These are phyloP conservation scores for Carposina sasakii DNA, from an alignment of 1,140 invertebrate species.

Conservation along the genomic window DNA sequence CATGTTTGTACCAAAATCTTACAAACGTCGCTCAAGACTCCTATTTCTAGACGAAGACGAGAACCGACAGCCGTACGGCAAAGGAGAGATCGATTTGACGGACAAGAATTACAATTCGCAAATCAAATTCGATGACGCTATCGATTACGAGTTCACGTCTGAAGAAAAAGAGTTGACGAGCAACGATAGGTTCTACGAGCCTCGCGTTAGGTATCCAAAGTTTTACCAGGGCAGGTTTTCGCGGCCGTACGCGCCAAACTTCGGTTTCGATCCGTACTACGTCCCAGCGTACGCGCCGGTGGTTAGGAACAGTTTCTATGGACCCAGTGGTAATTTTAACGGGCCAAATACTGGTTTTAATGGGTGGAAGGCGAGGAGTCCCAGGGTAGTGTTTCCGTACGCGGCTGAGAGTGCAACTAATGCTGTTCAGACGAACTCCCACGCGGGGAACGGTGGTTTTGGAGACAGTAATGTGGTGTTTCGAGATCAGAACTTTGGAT, in stretches of 20 bases:
- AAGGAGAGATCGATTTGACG: constrained; percentile 58
- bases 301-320: constrained; percentile 43
- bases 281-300: constrained; percentile 39
- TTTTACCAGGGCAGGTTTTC: constrained; percentile 55
- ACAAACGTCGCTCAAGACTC: constrained; percentile 37
- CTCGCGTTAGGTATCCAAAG: constrained; percentile 37
- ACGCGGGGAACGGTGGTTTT: constrained; percentile 58
- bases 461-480: constrained; percentile 73
- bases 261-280: constrained; percentile 43
- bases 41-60: constrained; percentile 57
- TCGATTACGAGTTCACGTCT: constrained; percentile 59
- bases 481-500: constrained; percentile 74
- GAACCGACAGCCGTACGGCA: constrained; percentile 35
- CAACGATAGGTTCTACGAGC: constrained; percentile 54
- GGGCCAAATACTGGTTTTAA: too few species aligned
- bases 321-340: too few species aligned
- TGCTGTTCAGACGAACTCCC: constrained; percentile 63
- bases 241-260: constrained; percentile 49
- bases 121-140: constrained; percentile 54
- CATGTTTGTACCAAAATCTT: constrained; percentile 55
- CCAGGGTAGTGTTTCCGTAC: constrained; percentile 74
- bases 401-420: constrained; percentile 51
- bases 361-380: constrained; percentile 71
- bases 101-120: constrained; percentile 37
- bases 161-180: constrained; percentile 32